Conservation (phyloP, 2,888 invertebrate genomes). For the Latheticus oryzae region DNA sequence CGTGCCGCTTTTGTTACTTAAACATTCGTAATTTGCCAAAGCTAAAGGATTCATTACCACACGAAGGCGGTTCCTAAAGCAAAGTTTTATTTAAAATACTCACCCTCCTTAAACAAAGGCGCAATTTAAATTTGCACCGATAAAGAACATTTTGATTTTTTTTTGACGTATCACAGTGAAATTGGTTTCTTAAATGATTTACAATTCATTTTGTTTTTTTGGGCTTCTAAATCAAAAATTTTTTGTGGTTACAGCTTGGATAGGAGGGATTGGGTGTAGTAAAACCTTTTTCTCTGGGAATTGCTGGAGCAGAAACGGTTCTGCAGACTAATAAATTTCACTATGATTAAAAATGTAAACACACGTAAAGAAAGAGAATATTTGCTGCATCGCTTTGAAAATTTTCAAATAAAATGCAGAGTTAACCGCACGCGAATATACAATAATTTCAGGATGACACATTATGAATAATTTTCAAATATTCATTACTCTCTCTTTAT, state of each 20-base stretch:
- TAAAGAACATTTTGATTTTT: too few species aligned
- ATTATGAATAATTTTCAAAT: too few species aligned
- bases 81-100: conserved; percentile 12
- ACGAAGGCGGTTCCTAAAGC: conserved; percentile 6
- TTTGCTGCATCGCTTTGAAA: conserved; percentile 8
- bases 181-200: conserved; percentile 12
- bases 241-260: conserved; percentile 8
- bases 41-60: conserved; percentile 20
- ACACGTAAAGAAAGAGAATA: neutral
- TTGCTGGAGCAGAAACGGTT: conserved; percentile 9
- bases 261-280: conserved; percentile 4
- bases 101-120: conserved; percentile 16
- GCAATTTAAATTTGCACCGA: conserved; percentile 20
- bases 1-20: conserved; percentile 21
- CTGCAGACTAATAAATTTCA: conserved; percentile 6
- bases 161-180: neutral
- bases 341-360: conserved; percentile 14
- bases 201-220: neutral
- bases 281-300: conserved; percentile 8
- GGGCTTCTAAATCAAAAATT: conserved; percentile 13
- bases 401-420: conserved; percentile 10
- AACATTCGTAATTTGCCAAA: conserved; percentile 30
- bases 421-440: too few species aligned
- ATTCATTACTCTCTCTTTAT: too few species aligned
- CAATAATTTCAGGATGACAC: too few species aligned